Percentiles rank a stretch among this genome's conserved stretches.
Conservation (phyloP, 1,140 invertebrate species). For the Bombus soroeensis region DNA sequence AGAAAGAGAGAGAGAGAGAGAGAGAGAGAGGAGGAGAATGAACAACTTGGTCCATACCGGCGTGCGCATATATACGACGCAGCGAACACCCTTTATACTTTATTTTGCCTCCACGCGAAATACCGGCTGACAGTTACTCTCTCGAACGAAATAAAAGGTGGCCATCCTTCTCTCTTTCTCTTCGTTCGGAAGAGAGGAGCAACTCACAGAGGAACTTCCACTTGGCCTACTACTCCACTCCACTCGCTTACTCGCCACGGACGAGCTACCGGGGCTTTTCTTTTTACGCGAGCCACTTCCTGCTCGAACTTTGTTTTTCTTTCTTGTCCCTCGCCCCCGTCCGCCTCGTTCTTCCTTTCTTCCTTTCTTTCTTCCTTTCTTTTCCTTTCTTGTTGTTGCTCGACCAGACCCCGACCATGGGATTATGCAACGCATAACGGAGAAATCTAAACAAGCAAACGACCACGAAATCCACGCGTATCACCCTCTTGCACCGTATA, state of each 20-base stretch:
- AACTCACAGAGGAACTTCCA: conserved; percentile 73
- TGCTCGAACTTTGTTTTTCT: conserved; percentile 77
- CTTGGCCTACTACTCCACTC: conserved; percentile 81
- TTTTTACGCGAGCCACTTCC: conserved; percentile 77
- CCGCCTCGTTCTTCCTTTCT: conserved; percentile 47
- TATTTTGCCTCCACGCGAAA: conserved; percentile 70
- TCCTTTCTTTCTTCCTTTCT: conserved; percentile 68
- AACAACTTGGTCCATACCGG: conserved; percentile 34
- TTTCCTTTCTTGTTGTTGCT: conserved; percentile 63
- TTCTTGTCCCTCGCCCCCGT: conserved; percentile 62
- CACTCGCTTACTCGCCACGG: conserved; percentile 64
- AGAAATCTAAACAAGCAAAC: conserved; percentile 66
- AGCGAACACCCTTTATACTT: conserved; percentile 72
- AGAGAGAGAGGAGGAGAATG: neutral
- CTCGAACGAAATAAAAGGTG: conserved; percentile 74
- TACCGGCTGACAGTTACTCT: conserved; percentile 72
- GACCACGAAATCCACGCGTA: conserved; percentile 44
- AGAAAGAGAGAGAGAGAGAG: neutral
- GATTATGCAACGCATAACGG: conserved; percentile 70
- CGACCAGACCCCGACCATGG: conserved; percentile 42
- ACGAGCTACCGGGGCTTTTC: conserved; percentile 73
- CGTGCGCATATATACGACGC: conserved; percentile 62
- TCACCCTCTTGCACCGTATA: neutral
- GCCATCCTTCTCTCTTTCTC: conserved; percentile 34
- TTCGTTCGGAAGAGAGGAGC: conserved; percentile 52